phyloP scores from a whole-genome alignment of 2,797 vertebrate genomes.

The Chloroceryle amazona region DNA sequence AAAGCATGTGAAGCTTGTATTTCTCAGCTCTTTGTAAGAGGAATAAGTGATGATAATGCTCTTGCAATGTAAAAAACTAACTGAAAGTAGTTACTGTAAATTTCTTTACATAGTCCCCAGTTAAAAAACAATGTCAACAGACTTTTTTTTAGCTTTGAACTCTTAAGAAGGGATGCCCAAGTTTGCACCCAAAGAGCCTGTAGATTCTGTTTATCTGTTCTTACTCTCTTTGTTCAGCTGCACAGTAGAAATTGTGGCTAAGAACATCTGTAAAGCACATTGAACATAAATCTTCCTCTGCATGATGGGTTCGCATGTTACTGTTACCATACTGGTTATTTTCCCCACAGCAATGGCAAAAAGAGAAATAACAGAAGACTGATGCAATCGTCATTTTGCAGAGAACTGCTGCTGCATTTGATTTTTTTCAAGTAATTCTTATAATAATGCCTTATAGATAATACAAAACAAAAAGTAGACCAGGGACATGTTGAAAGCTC shows the following conservation, averaged over 20 bases:
- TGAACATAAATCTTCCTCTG: background rate
- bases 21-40: background rate
- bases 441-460: background rate
- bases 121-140: background rate
- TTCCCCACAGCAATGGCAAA: background rate
- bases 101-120: background rate
- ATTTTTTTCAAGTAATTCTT: background rate
- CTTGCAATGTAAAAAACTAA: background rate
- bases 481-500: background rate
- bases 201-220: background rate
- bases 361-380: background rate
- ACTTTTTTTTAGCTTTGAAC: background rate
- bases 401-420: background rate
- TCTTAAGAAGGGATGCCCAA: background rate
- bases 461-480: background rate
- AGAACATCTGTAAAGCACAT: background rate
- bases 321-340: background rate
- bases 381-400: background rate
- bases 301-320: background rate
- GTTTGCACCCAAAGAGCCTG: background rate
- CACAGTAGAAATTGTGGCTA: background rate
- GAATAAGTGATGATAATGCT: background rate
- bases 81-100: background rate
- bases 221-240: background rate
- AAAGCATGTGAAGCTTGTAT: background rate